Conservation (phyloP, 2,888 invertebrate genomes). For the Gonocerus acuteangulatus region DNA sequence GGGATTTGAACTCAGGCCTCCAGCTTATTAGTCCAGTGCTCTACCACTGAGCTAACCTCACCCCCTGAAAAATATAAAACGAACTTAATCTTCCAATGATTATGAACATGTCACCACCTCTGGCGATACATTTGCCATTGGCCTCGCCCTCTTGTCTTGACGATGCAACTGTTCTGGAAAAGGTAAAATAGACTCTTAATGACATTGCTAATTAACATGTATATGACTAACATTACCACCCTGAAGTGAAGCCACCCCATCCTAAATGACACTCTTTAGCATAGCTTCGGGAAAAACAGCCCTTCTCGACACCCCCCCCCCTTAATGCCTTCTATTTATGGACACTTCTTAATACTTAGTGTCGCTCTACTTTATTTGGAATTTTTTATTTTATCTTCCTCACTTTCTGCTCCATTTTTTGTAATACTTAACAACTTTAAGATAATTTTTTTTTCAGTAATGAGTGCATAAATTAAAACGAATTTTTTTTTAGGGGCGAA, state of each 20-base stretch:
- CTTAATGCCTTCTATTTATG: slow-evolving; percentile 24
- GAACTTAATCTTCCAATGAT: too few species aligned
- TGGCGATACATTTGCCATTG: too few species aligned
- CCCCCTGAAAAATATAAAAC: too few species aligned
- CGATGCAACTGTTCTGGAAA: background rate
- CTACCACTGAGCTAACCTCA: too few species aligned
- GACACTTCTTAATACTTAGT: slow-evolving; percentile 24
- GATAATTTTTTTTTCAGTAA: too few species aligned
- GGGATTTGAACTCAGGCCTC: too few species aligned
- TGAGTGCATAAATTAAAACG: too few species aligned
- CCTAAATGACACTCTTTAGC: slow-evolving; percentile 35
- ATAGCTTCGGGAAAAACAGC: slow-evolving; percentile 28
- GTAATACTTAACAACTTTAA: too few species aligned
- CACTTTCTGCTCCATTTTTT: background rate
- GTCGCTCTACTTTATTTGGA: slow-evolving; percentile 13
- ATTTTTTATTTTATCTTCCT: background rate
- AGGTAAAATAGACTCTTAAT: slow-evolving; percentile 34
- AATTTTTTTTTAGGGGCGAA: too few species aligned
- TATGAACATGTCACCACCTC: too few species aligned
- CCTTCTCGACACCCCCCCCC: background rate
- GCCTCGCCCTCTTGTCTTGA: too few species aligned
- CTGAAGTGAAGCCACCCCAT: background rate
- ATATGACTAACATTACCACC: slow-evolving; percentile 32
- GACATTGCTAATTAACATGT: slow-evolving; percentile 35
- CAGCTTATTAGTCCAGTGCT: too few species aligned